phyloP scores from a whole-genome alignment of 2,888 invertebrate species.

The Leucophenga montana region DNA sequence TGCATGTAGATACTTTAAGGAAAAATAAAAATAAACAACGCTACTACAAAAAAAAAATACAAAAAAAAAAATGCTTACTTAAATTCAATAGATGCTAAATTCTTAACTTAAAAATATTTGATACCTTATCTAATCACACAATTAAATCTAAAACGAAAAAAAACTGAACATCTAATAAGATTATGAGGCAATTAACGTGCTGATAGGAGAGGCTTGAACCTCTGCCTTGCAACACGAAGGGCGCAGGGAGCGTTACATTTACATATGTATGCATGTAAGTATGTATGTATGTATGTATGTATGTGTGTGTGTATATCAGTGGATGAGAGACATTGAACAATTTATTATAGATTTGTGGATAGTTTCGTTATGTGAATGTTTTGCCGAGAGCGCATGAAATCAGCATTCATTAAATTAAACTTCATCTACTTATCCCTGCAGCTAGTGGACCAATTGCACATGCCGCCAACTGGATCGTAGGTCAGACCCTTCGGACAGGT shows the following conservation, averaged over 20 bases:
- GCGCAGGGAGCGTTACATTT: not conserved
- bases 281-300: not conserved
- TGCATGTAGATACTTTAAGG: slow-evolving; percentile 28
- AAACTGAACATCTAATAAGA: not conserved
- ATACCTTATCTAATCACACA: slow-evolving; percentile 12
- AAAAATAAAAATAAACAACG: slow-evolving; percentile 25
- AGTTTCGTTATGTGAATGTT: not conserved
- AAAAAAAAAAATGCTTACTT: slow-evolving; percentile 40
- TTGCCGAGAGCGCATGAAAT: slow-evolving; percentile 45
- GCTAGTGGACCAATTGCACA: slow-evolving; percentile 91
- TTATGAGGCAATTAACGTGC: not conserved
- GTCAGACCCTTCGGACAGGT: slow-evolving; percentile 89
- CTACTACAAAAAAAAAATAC: slow-evolving; percentile 39
- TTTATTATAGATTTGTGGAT: not conserved
- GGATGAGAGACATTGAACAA: not conserved
- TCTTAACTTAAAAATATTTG: slow-evolving; percentile 11
- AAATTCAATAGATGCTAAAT: slow-evolving; percentile 6
- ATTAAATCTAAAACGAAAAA: not conserved
- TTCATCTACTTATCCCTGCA: slow-evolving; percentile 77
- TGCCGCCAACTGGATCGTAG: slow-evolving; percentile 91
- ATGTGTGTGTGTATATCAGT: too few relatives aligned
- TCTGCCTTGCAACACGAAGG: too few relatives aligned
- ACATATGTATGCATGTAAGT: not conserved
- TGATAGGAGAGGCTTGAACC: not conserved
- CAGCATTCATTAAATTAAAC: slow-evolving; percentile 34